Evolutionary conservation across 2,113 vertebrate genomes (phyloP).

Genomic region (Phylloscopus whistleri): DNA sequence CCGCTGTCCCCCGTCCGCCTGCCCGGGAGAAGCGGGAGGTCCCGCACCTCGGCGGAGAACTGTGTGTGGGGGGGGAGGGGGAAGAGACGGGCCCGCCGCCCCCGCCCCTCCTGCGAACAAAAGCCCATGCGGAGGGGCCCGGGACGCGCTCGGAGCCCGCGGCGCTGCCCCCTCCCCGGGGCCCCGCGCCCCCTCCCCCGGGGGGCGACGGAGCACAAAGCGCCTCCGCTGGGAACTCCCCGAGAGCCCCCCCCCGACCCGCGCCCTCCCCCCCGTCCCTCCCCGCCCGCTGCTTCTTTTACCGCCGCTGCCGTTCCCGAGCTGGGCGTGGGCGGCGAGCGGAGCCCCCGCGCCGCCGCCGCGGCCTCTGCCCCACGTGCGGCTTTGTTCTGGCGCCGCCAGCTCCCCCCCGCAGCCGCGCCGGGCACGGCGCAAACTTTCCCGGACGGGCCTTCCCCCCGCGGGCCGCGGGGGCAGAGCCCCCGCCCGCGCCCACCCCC

Average conservation of each 20-base stretch:
- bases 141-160: not conserved
- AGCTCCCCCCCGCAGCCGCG: too few species aligned
- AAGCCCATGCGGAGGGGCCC: constrained; percentile 58
- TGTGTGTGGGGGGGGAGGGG: not conserved
- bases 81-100: not conserved
- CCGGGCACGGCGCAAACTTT: too few species aligned
- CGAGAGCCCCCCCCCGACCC: not conserved
- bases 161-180: not conserved
- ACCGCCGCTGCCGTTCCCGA: too few species aligned
- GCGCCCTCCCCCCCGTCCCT: too few species aligned
- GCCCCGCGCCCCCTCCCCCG: not conserved
- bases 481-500: too few species aligned
- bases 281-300: too few species aligned
- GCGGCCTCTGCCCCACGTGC: too few species aligned
- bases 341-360: too few species aligned
- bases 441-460: too few species aligned
- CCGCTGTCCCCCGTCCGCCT: not conserved
- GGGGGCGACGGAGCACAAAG: not conserved
- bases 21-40: not conserved
- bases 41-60: not conserved
- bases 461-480: too few species aligned
- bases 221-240: not conserved
- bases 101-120: constrained; percentile 58
- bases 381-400: too few species aligned
- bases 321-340: too few species aligned